These are phyloP conservation scores for Heliconius congener DNA, from an alignment of 1,140 invertebrate species.

Conservation along the genomic window DNA sequence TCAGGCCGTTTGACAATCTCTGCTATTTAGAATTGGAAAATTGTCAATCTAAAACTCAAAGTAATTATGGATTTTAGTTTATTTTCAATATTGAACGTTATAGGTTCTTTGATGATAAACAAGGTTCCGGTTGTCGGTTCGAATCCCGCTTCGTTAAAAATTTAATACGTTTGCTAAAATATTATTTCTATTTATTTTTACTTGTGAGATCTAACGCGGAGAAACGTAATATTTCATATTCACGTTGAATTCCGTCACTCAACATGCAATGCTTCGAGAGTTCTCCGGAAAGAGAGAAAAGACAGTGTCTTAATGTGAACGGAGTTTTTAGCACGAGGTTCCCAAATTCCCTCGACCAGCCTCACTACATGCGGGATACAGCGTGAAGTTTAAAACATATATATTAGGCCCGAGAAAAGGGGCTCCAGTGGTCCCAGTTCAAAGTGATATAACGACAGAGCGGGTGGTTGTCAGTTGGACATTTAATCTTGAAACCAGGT, in stretches of 20 bases:
- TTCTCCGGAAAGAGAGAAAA: not conserved
- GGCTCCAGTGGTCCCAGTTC: too few relatives aligned
- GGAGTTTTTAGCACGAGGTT: not conserved
- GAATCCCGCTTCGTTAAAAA: too few relatives aligned
- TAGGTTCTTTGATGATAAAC: too few relatives aligned
- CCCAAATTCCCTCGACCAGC: not conserved
- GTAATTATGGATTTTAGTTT: constrained; percentile 14
- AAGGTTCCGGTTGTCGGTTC: too few relatives aligned
- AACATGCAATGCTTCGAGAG: not conserved
- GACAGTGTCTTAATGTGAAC: too few relatives aligned
- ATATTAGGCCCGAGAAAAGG: not conserved
- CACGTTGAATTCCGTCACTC: not conserved
- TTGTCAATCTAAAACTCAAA: constrained; percentile 11
- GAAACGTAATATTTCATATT: too few relatives aligned
- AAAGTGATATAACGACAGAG: too few relatives aligned
- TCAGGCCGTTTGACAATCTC: constrained; percentile 17
- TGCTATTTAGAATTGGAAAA: constrained; percentile 31
- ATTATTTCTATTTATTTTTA: too few relatives aligned
- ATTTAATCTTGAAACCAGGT: too few relatives aligned
- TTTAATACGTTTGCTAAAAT: too few relatives aligned
- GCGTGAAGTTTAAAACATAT: not conserved
- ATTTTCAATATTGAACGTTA: not conserved
- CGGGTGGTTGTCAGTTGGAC: too few relatives aligned
- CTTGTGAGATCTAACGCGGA: too few relatives aligned
- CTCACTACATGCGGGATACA: not conserved